These are phyloP conservation scores for human DNA, from an alignment of 2,113 vertebrate species.

Conservation along the genomic window DNA sequence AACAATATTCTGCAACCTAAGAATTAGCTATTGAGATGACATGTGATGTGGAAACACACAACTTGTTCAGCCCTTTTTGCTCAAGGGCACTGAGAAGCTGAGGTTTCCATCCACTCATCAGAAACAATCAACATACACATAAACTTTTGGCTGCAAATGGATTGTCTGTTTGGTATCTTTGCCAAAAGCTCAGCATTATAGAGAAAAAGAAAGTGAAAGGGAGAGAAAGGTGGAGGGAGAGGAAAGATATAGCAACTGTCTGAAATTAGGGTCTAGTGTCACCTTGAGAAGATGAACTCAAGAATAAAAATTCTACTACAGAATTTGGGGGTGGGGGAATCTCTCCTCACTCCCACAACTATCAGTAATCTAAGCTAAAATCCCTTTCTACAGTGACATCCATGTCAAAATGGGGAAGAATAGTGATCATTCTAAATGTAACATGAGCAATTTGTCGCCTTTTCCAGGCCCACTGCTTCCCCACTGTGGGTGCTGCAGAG, in stretches of 20 bases:
- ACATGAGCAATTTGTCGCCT: not conserved
- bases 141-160: conserved; percentile 71
- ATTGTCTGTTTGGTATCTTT: conserved; percentile 73
- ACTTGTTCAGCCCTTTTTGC: conserved; percentile 80
- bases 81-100: conserved; percentile 75
- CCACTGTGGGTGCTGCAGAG: not conserved
- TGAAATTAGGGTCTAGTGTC: conserved; percentile 66
- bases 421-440: conserved; percentile 15
- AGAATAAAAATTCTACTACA: conserved; percentile 32
- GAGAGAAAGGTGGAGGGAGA: not conserved
- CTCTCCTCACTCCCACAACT: conserved; percentile 57
- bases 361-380: not conserved
- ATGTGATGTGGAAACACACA: conserved; percentile 72
- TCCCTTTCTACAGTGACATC: not conserved
- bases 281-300: conserved; percentile 52
- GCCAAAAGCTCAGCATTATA: conserved; percentile 49
- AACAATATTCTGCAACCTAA: conserved; percentile 67
- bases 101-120: conserved; percentile 45
- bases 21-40: conserved; percentile 18
- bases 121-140: conserved; percentile 36
- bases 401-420: conserved; percentile 18
- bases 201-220: not conserved
- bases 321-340: not conserved
- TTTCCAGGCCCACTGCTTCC: conserved; percentile 1
- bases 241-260: conserved; percentile 42